Conservation (phyloP, 2,113 vertebrate genomes). For the Erpornis zantholeuca region DNA sequence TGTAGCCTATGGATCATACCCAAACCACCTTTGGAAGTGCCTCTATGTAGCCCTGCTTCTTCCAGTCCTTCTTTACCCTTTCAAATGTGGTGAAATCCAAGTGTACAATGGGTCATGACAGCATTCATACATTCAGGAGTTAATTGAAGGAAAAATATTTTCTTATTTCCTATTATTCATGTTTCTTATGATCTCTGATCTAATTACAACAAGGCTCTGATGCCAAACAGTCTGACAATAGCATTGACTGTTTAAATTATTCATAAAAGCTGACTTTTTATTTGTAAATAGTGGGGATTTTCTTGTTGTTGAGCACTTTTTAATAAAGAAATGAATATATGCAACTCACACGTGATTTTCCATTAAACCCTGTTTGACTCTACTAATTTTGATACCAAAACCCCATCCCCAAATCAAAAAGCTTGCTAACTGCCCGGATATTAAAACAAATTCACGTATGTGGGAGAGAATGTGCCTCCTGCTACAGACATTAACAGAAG, state of each 20-base stretch:
- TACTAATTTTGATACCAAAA: neutral
- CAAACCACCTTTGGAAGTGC: neutral
- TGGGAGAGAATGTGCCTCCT: neutral
- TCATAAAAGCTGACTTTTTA: neutral
- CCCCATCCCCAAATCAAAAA: neutral
- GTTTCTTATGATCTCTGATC: neutral
- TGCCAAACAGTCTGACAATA: neutral
- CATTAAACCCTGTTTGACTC: neutral
- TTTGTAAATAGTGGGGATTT: neutral
- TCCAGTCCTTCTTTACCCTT: neutral
- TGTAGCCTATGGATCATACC: neutral
- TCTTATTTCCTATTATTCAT: neutral
- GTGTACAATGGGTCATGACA: neutral
- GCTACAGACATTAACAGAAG: neutral
- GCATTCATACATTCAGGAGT: neutral
- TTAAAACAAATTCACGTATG: neutral
- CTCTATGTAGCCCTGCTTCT: neutral
- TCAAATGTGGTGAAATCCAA: neutral
- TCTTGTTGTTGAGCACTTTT: neutral
- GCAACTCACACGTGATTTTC: neutral
- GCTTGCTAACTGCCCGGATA: neutral
- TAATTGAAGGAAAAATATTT: neutral
- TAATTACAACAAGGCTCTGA: neutral
- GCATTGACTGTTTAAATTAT: neutral
- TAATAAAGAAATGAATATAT: neutral